Evolutionary conservation across 2,888 invertebrate genomes (phyloP), one percentile per base, ranked within the genome.

Genomic region (Lymantria monacha): DNA sequence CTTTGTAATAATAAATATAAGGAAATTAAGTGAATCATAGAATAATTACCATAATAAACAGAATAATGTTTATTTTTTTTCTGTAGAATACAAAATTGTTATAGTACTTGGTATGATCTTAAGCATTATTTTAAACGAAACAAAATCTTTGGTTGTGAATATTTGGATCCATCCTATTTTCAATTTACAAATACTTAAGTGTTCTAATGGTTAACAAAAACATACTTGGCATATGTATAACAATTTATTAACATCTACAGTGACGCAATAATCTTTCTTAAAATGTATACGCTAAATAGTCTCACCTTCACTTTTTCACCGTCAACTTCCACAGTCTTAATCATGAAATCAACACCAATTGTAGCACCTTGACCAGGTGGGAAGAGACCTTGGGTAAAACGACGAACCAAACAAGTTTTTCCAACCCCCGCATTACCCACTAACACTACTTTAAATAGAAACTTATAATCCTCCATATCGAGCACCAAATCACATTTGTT

Each of bases 261-360:
- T 80, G 74, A 79, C 72, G 79, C 73, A 82, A 81, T 66, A 65
- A 59, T 49, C 13, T 63, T 60, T 53, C 66, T 69, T 61, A 73
- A 74, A 69, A 70, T 55, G 63, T 61, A 58, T 54, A 44, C 45
- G 43, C 43, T 47, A 47, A 48, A 53, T 46, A 61, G 51, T 66
- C 77, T 85, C 92, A 97, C 96, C 94, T 97, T 97, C 70, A 97
- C 96, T 94, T 97, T 97, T 87, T 97, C 97, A 77, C 97, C 97
- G 74, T 97, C 98, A 51, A 99, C 97, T 93, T 98, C 98, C 9
- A 99, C 97, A 48, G 98, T 98, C 92, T 99, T 99, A 59, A 99
- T 99, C 98, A 99, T 98, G 85, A 99, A 99, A 93, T 99, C 99
- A 30, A 99, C 99, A 51, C 99, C 99, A 74, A 99, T 99, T 3